Evolutionary conservation across 2,113 vertebrate genomes (phyloP).

Genomic region (Eubucco bourcierii): DNA sequence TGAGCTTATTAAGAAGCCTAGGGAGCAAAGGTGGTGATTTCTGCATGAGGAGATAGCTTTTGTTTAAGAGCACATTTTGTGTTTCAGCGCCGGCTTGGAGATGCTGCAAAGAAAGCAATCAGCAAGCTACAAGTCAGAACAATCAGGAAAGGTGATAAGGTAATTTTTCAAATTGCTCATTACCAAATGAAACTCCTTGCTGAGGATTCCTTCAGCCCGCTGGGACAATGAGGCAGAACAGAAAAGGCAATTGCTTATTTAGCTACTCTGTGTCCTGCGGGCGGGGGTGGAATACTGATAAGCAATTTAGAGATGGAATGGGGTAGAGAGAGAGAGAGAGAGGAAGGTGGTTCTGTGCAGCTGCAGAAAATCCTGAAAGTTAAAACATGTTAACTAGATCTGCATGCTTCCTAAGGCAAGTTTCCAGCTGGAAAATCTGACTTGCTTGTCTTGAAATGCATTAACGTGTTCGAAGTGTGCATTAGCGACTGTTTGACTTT

Average conservation of each 20-base stretch:
- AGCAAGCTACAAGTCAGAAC: slow-evolving; percentile 95
- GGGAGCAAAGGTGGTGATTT: background rate
- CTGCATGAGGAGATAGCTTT: background rate
- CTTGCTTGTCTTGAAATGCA: background rate
- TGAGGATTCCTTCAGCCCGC: background rate
- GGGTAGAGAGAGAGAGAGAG: background rate
- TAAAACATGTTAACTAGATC: background rate
- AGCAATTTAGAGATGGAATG: rapidly evolving
- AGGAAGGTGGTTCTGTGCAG: background rate
- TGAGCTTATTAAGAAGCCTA: background rate
- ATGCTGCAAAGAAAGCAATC: slow-evolving; percentile 98
- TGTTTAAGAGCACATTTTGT: slow-evolving; percentile 55
- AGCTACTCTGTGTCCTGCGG: background rate
- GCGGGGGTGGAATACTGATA: background rate
- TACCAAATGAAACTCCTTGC: background rate
- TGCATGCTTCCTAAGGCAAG: background rate
- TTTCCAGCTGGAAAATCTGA: background rate
- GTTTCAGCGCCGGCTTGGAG: slow-evolving; percentile 93
- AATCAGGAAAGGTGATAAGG: slow-evolving; percentile 97
- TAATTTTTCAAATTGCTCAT: slow-evolving; percentile 67
- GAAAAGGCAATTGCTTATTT: background rate
- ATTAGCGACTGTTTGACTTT: background rate
- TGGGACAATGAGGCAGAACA: background rate
- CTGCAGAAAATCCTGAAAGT: background rate
- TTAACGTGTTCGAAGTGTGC: background rate